phyloP scores from a whole-genome alignment of 2,888 invertebrate genomes.

The Sinopyrophorus schimmeli region DNA sequence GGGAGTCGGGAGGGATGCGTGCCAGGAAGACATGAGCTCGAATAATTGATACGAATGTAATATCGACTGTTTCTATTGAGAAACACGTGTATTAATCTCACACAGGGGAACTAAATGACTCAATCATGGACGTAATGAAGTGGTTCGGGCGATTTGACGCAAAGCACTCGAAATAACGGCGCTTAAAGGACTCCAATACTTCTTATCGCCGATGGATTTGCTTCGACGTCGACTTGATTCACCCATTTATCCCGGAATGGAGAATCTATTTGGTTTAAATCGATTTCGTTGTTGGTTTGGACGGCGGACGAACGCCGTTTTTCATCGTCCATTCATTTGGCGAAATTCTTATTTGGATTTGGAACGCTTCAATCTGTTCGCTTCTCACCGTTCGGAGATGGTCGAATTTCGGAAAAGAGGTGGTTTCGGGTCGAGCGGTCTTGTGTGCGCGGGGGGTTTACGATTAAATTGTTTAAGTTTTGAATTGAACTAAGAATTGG shows the following conservation, averaged over 20 bases:
- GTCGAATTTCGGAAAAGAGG: too few relatives aligned
- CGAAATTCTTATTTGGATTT: constrained; percentile 21
- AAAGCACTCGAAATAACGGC: constrained; percentile 45
- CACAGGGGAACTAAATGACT: constrained; percentile 51
- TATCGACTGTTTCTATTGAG: constrained; percentile 19
- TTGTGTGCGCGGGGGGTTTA: too few relatives aligned
- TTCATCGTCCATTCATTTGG: constrained; percentile 18
- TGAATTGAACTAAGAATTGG: too few relatives aligned
- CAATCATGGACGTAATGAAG: constrained; percentile 55
- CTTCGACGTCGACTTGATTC: constrained; percentile 33
- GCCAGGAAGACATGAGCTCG: constrained; percentile 5
- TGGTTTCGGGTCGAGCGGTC: too few relatives aligned
- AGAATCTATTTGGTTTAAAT: constrained; percentile 27
- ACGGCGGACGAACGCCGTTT: background rate
- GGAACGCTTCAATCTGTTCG: constrained; percentile 32
- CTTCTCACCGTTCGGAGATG: constrained; percentile 33
- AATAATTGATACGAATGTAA: constrained; percentile 26
- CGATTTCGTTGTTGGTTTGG: constrained; percentile 17
- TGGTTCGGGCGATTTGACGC: constrained; percentile 48
- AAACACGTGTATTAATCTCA: constrained; percentile 54
- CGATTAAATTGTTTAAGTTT: too few relatives aligned
- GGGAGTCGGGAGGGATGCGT: constrained; percentile 7
- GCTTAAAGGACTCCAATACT: constrained; percentile 47
- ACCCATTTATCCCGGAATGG: constrained; percentile 41
- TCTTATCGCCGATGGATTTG: constrained; percentile 51